Conservation (phyloP, 53 echinoderm and acorn worm species). For the Crossaster papposus region DNA sequence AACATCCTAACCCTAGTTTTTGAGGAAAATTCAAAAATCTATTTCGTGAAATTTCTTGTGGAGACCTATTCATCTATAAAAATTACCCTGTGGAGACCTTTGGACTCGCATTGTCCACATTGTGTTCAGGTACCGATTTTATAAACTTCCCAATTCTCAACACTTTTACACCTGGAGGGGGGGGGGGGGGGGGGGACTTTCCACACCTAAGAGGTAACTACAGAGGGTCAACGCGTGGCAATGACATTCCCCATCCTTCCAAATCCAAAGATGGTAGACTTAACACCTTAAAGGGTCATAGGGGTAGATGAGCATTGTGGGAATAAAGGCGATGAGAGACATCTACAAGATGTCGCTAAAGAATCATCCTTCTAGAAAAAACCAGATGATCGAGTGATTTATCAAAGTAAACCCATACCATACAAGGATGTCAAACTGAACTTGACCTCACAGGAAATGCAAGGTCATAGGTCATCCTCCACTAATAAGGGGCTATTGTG, state of each 20-base stretch:
- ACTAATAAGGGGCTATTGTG: background rate
- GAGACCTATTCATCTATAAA: no score
- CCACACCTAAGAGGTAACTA: conserved; percentile 37
- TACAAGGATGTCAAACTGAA: background rate
- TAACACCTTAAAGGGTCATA: conserved; percentile 16
- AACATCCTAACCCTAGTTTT: no score
- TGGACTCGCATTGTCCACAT: no score
- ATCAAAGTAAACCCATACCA: background rate
- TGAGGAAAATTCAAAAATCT: no score
- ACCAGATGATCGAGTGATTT: conserved; percentile 16
- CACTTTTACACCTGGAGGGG: conserved; percentile 18
- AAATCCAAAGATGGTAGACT: conserved; percentile 20
- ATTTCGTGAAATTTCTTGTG: no score
- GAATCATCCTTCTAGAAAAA: background rate
- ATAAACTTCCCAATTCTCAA: conserved; percentile 1
- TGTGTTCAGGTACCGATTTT: no score
- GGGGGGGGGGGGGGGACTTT: no score
- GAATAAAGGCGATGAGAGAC: conserved; percentile 36
- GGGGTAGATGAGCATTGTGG: conserved; percentile 34
- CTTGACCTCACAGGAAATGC: conserved; percentile 29
- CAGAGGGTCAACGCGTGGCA: conserved; percentile 32
- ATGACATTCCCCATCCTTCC: background rate
- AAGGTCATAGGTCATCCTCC: background rate
- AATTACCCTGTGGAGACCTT: no score
- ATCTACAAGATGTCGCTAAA: background rate